These are phyloP conservation scores for Nerophis lumbriciformis DNA, from an alignment of 2,113 vertebrate species.

Conservation along the genomic window DNA sequence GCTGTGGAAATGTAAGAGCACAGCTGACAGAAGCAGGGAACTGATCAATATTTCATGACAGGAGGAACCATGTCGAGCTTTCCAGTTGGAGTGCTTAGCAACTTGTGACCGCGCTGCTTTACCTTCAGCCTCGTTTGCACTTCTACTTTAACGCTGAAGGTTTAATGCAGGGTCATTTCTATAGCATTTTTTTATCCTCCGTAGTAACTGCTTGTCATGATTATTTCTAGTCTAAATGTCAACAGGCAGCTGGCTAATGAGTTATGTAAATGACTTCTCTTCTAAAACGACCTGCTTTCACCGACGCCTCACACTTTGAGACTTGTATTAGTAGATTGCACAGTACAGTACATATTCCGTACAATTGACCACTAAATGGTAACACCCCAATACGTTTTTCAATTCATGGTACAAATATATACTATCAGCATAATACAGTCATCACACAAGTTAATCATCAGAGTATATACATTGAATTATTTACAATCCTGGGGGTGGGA, in stretches of 20 bases:
- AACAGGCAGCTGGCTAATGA: constrained; percentile 35
- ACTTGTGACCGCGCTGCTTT: constrained; percentile 25
- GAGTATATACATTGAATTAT: too few species aligned
- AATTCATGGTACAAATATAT: too few species aligned
- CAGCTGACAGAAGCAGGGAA: constrained; percentile 44
- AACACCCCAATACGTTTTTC: too few species aligned
- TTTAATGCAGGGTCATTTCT: constrained; percentile 1
- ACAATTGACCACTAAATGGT: too few species aligned
- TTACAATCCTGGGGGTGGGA: too few species aligned
- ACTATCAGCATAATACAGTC: too few species aligned
- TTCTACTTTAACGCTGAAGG: constrained; percentile 20
- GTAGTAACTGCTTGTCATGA: background rate
- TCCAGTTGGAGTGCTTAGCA: constrained; percentile 44
- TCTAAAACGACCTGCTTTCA: constrained; percentile 27
- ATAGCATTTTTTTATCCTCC: background rate
- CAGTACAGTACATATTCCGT: too few species aligned
- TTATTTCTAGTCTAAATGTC: constrained; percentile 1
- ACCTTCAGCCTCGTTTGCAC: constrained; percentile 25
- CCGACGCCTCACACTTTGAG: constrained; percentile 23
- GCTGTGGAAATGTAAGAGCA: constrained; percentile 40
- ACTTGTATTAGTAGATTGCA: too few species aligned
- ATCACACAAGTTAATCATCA: too few species aligned
- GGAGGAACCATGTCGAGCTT: constrained; percentile 47
- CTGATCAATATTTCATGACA: constrained; percentile 64
- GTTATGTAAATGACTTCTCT: constrained; percentile 29